Evolutionary conservation across 2,888 invertebrate species (phyloP), one percentile per base, ranked within the genome.

Genomic region (Agrochola litura): DNA sequence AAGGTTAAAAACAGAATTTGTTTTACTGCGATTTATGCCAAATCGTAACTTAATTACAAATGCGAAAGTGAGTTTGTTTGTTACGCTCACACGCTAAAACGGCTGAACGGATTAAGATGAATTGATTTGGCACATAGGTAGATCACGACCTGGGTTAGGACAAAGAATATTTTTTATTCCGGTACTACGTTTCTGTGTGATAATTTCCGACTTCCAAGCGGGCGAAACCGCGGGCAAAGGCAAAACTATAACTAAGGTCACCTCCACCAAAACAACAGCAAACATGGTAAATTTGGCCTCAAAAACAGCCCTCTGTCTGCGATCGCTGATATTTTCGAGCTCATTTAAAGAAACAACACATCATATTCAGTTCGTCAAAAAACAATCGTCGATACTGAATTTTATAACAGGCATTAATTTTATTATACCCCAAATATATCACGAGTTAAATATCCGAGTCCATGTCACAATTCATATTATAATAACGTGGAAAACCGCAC

Each of bases 401-500:
- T 4, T 46, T 30, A 41, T 10, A 43, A 66, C 25, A 10, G 37
- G 16, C 52, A 61, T 25, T 22, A 67, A 52, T 74, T 73, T 63
- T 67, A 79, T 56, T 30, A 43, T 30, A 46, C 41, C 25, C 41
- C 61, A 25, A 79, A 83, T 83, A 70, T 58, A 75, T 75, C 75
- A 68, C 66, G 30, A 64, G 71, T 75, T 79, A 69, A 76, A 83
- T 76, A 83, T 75, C 67, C 67, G 72, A 75, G 68, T 65, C 67
- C 43, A 72, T 71, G 76, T 30, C 84, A 69, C 83, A 82, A 79
- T 82, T 79, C 80, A 83, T 76, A 79, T 79, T 61, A 79, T 82
- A 83, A 83, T 80, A 83, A 76, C 76, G 65, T 65, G 72, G 75
- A 75, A 79, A 82, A 80, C 82, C 82, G 84, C 82, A 63, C 80